Base-by-base conservation (phyloP, 1,140 invertebrate species). In the Pentalonia nigronervosa region DNA sequence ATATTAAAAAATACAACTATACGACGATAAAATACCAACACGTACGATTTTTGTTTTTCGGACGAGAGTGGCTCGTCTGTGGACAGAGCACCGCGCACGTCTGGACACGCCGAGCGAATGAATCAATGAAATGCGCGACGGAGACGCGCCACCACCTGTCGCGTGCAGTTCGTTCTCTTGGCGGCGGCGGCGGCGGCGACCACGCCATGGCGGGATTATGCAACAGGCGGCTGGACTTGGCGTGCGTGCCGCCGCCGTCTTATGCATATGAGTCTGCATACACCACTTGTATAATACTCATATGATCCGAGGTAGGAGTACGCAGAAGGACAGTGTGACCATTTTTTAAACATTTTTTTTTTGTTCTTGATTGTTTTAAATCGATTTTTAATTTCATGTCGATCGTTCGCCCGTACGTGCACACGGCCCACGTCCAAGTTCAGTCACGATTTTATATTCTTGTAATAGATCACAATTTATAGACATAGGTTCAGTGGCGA, bases 241-340 rank as follows among this genome's bases (percentile, higher is more conserved):
- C 83, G 83, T 86, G 83, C 25, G 41, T 86, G 25, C 83, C 41
- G 36, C 25, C 83, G 84, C 14, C 36, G 11, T 41, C 36, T 60
- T 60, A 25, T 17, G 60, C 30, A 45, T 30, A 45, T 20, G 34
- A 36, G 36, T 41, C 81, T 83, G 81, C n/a, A 34, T 34, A 34
- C 7, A 23, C 4, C 36, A 83, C 41, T 67, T n/a, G 60, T 67
- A n/a, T 67, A 17, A n/a, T 14, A 9, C 7, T 60, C 3, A 30
- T 67, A 14, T n/a, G 30, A 67, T 30, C 60, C 4, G 4, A 67
- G 34, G n/a, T 23, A 50, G 89, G 89, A 90, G 89, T 67, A 25
- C 21, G 36, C 41, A 67, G 89, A 67, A 90, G 89, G 89, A 90
- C 88, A 90, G 89, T 90, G 89, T 90, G 89, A 67, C 89, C 89